A percentile compares a stretch with the other conserved stretches of the same genome.
These are phyloP conservation scores for Tetranychus piercei DNA, from an alignment of 2,888 invertebrate genomes.

Conservation along the genomic window DNA sequence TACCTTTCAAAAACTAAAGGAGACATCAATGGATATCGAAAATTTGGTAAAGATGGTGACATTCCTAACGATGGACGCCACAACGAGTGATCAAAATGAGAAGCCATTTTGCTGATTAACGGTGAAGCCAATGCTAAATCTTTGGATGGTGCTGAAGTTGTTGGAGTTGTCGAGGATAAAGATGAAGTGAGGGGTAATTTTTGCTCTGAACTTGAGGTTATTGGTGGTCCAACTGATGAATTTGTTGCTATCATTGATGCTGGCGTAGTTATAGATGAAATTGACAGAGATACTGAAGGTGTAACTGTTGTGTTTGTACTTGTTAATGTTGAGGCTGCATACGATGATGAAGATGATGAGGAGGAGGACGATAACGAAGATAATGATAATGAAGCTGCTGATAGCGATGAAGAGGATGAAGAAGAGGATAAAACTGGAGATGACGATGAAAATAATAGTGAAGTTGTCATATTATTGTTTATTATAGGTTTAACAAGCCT, in stretches of 20 bases:
- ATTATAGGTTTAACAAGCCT: not conserved
- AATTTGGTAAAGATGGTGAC: not conserved
- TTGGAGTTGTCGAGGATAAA: not conserved
- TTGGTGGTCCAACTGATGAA: not conserved
- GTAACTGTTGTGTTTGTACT: not conserved
- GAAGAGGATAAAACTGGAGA: not conserved
- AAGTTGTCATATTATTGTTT: not conserved
- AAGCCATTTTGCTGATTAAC: not conserved
- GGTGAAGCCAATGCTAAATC: not conserved
- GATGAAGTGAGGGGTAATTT: not conserved
- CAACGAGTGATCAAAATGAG: not conserved
- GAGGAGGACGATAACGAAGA: not conserved
- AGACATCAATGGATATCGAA: slow-evolving; percentile 9
- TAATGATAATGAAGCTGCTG: not conserved
- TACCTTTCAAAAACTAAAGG: slow-evolving; percentile 7
- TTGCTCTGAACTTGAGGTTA: not conserved
- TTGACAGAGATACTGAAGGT: not conserved
- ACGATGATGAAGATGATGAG: not conserved
- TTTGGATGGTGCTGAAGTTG: not conserved
- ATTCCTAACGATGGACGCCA: slow-evolving; percentile 5
- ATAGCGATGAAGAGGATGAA: not conserved
- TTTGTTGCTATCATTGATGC: not conserved
- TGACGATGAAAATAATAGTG: not conserved
- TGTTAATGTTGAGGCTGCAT: not conserved
- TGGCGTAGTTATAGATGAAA: not conserved